These are phyloP conservation scores for Eclectus roratus DNA, from an alignment of 2,113 vertebrate species.

Conservation along the genomic window DNA sequence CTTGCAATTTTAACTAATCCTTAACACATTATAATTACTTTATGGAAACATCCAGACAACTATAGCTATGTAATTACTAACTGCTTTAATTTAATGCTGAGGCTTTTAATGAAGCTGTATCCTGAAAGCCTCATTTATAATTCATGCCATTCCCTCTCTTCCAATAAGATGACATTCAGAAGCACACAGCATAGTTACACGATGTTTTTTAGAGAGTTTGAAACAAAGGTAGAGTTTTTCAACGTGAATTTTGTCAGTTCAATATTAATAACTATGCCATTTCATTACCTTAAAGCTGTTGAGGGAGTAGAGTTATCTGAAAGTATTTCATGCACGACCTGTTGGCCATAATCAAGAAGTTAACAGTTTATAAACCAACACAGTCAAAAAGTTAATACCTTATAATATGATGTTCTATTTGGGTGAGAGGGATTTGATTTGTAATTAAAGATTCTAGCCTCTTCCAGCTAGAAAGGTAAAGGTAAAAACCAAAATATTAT, in stretches of 20 bases:
- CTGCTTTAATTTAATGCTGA: conserved; percentile 36
- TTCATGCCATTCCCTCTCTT: background rate
- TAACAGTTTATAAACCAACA: background rate
- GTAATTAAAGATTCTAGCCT: background rate
- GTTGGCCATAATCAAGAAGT: conserved; percentile 43
- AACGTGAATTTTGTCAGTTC: background rate
- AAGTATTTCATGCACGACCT: conserved; percentile 87
- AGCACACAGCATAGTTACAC: background rate
- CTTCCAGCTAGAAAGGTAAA: background rate
- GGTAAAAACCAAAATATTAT: background rate
- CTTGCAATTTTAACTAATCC: conserved; percentile 24
- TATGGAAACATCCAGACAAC: conserved; percentile 19
- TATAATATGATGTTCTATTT: background rate
- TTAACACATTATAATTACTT: conserved; percentile 24
- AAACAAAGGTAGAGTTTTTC: background rate
- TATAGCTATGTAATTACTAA: conserved; percentile 32
- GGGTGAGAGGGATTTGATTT: background rate
- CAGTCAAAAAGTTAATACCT: background rate
- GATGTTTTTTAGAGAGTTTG: background rate
- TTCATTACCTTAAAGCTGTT: conserved; percentile 80
- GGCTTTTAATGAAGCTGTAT: conserved; percentile 37
- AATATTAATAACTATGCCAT: background rate
- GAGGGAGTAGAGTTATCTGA: conserved; percentile 75
- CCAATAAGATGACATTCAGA: background rate
- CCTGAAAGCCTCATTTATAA: conserved; percentile 6